These are phyloP conservation scores for Eriosoma lanigerum DNA, from an alignment of 1,140 invertebrate genomes.

Conservation along the genomic window DNA sequence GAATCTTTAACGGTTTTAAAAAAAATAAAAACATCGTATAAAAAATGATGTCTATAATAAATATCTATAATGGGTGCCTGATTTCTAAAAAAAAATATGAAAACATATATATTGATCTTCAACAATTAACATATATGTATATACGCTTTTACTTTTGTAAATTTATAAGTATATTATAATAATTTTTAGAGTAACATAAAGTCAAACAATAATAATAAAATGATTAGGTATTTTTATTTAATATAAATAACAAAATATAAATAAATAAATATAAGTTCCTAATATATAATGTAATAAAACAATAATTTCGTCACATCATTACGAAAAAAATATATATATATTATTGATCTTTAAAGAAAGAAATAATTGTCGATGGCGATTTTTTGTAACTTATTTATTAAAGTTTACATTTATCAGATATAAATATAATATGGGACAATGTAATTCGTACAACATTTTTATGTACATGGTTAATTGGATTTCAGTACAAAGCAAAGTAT, in stretches of 20 bases:
- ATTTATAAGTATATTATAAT: no score
- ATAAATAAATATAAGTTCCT: slow-evolving; percentile 2
- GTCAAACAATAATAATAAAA: not conserved
- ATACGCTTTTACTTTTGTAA: not conserved
- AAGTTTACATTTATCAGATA: not conserved
- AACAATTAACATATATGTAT: not conserved
- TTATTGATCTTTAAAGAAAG: not conserved
- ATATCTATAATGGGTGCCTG: no score
- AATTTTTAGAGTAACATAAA: no score
- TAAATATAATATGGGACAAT: slow-evolving; percentile 19
- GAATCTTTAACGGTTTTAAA: no score
- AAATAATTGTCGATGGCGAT: slow-evolving; percentile 2
- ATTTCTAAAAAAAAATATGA: no score
- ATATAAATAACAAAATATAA: slow-evolving; percentile 5
- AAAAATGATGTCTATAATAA: no score
- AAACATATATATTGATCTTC: no score
- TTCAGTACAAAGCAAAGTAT: slow-evolving; percentile 26
- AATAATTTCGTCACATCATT: not conserved
- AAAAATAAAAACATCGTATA: no score
- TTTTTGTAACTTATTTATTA: not conserved
- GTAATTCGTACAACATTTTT: slow-evolving; percentile 25
- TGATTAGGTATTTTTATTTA: not conserved
- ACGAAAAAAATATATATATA: slow-evolving; percentile 4
- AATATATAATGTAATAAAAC: not conserved
- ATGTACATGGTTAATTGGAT: slow-evolving; percentile 28